phyloP scores from a whole-genome alignment of 2,888 invertebrate genomes.

The Ischnus inquisitorius region DNA sequence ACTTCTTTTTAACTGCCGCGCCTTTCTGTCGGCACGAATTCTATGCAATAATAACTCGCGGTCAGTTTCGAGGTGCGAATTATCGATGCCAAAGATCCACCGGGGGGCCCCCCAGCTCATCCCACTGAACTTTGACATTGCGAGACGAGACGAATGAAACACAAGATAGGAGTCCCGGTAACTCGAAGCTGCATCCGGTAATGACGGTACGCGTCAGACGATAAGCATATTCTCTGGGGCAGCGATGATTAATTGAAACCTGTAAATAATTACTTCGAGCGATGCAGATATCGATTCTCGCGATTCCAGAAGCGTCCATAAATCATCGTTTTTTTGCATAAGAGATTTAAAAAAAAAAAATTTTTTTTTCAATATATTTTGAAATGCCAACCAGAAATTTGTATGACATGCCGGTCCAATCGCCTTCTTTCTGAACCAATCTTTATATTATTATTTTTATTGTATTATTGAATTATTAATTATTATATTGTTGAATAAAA shows the following conservation, averaged over 20 bases:
- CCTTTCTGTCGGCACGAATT: conserved; percentile 40
- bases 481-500: too few species aligned
- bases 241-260: conserved; percentile 40
- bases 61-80: neutral
- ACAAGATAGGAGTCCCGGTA: neutral
- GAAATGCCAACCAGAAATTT: too few species aligned
- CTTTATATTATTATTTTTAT: too few species aligned
- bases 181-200: neutral
- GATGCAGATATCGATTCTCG: neutral
- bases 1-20: conserved; percentile 37
- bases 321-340: too few species aligned
- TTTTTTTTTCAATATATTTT: too few species aligned
- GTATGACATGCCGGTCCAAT: too few species aligned
- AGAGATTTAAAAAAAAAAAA: too few species aligned
- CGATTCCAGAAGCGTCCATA: too few species aligned
- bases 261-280: neutral
- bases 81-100: conserved; percentile 1
- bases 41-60: conserved; percentile 3
- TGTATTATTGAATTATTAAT: too few species aligned
- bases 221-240: neutral
- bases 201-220: neutral
- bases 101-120: neutral
- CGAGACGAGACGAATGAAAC: neutral
- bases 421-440: too few species aligned
- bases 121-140: conserved; percentile 18